A percentile compares a stretch with the other conserved stretches of the same genome.
These are phyloP conservation scores for Hymenopus coronatus DNA, from an alignment of 2,888 invertebrate genomes.

Conservation along the genomic window DNA sequence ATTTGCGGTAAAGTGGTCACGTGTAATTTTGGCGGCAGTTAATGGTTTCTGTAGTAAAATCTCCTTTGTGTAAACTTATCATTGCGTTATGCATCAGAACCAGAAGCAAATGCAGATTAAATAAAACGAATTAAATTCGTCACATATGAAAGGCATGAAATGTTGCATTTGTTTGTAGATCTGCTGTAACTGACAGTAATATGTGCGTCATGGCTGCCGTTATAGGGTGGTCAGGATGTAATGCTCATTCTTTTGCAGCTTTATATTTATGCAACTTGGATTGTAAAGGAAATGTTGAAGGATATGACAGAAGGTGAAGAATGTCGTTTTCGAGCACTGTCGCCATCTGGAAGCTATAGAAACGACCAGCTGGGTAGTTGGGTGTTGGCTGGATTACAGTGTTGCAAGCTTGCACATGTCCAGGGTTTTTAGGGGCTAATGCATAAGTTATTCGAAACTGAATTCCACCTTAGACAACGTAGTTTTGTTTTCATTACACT, in stretches of 20 bases:
- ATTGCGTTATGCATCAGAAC: not conserved
- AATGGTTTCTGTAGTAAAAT: not conserved
- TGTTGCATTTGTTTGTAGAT: too few relatives aligned
- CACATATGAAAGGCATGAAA: too few relatives aligned
- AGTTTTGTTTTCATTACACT: not conserved
- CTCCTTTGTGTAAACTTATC: not conserved
- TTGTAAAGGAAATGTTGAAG: not conserved
- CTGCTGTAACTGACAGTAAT: not conserved
- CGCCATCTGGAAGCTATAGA: slow-evolving; percentile 10
- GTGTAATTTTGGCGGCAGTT: not conserved
- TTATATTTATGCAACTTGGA: not conserved
- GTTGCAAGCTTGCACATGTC: slow-evolving; percentile 3
- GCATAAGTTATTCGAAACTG: not conserved
- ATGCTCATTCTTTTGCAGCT: not conserved
- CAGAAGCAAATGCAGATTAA: not conserved
- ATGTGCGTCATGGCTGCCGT: not conserved
- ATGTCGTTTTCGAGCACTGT: not conserved
- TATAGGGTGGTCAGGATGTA: not conserved
- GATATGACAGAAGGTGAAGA: not conserved
- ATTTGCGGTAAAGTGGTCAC: not conserved
- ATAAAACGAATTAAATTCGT: not conserved
- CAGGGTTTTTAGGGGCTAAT: not conserved
- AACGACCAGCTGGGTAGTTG: slow-evolving; percentile 17
- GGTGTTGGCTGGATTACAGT: slow-evolving; percentile 16
- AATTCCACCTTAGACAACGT: not conserved